Evolutionary conservation across 2,113 vertebrate species (phyloP).

Genomic region (Pachycephala philippinensis): DNA sequence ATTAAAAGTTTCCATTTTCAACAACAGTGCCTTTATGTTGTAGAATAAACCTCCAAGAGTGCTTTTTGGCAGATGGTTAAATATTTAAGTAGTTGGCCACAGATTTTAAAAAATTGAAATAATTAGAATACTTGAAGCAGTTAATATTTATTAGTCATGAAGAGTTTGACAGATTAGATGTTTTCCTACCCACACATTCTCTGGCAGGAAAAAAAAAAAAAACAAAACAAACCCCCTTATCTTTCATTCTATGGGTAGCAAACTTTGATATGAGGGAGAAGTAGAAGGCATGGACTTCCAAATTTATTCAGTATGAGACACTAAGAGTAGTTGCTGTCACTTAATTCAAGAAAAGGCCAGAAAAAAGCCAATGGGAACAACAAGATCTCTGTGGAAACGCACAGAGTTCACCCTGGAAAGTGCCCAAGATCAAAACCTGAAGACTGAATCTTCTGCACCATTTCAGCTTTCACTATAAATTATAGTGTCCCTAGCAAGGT

Average conservation of each 20-base stretch:
- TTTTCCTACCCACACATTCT: constrained; percentile 69
- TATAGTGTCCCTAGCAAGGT: not conserved
- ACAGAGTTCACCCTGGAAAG: not conserved
- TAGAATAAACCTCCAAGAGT: constrained; percentile 54
- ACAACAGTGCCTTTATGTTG: constrained; percentile 54
- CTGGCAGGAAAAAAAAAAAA: constrained; percentile 28
- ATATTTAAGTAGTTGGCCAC: constrained; percentile 72
- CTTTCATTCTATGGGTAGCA: constrained; percentile 16
- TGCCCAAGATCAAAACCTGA: not conserved
- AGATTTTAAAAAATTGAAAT: constrained; percentile 51
- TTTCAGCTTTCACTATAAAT: not conserved
- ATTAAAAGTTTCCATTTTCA: constrained; percentile 66
- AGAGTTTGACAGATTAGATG: constrained; percentile 71
- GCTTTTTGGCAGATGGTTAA: constrained; percentile 75
- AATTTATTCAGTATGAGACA: not conserved
- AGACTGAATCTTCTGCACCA: not conserved
- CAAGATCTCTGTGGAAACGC: not conserved
- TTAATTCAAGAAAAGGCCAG: not conserved
- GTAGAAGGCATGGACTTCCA: not conserved
- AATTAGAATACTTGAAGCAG: constrained; percentile 73
- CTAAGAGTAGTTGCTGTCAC: not conserved
- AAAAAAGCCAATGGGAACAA: not conserved
- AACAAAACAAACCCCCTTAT: not conserved
- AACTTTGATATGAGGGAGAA: constrained; percentile 6
- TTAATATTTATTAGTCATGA: constrained; percentile 77